These are phyloP conservation scores for Lepidiolamprologus cunningtoni DNA, from an alignment of 2,113 vertebrate genomes.

Conservation along the genomic window DNA sequence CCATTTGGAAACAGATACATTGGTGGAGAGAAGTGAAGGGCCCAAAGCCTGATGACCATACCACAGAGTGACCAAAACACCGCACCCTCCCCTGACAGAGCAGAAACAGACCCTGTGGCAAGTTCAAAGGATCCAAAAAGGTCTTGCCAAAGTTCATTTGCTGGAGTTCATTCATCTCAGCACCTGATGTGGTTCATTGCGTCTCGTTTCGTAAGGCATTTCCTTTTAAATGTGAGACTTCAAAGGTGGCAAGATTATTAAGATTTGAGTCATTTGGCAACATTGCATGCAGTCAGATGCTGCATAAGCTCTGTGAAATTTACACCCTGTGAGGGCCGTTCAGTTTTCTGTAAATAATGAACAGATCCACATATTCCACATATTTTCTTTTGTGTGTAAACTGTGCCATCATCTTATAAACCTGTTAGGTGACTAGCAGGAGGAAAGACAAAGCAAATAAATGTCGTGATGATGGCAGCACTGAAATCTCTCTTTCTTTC, in stretches of 20 bases:
- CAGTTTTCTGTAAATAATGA: neutral
- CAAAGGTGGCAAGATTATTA: slow-evolving; percentile 38
- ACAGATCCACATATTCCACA: neutral
- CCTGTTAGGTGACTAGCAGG: neutral
- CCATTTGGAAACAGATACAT: slow-evolving; percentile 76
- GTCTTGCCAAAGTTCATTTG: slow-evolving; percentile 60
- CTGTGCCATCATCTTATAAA: neutral
- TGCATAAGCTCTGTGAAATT: neutral
- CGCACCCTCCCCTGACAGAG: slow-evolving; percentile 43
- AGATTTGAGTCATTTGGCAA: neutral
- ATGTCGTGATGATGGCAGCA: neutral
- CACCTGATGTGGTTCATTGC: slow-evolving; percentile 51
- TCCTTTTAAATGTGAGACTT: slow-evolving; percentile 36
- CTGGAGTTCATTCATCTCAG: slow-evolving; percentile 58
- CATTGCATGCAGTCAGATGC: neutral
- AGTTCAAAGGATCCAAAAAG: slow-evolving; percentile 65
- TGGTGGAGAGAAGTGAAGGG: slow-evolving; percentile 66
- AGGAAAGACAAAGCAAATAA: neutral
- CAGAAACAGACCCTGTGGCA: slow-evolving; percentile 61
- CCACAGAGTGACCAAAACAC: slow-evolving; percentile 54
- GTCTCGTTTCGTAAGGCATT: slow-evolving; percentile 24
- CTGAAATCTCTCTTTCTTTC: neutral
- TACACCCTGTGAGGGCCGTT: neutral
- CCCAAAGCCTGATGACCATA: slow-evolving; percentile 71
- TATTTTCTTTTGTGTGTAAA: neutral